A percentile compares a stretch with the other conserved stretches of the same genome.
These are phyloP conservation scores for Helicoverpa zea DNA, from an alignment of 1,140 invertebrate genomes.

Conservation along the genomic window DNA sequence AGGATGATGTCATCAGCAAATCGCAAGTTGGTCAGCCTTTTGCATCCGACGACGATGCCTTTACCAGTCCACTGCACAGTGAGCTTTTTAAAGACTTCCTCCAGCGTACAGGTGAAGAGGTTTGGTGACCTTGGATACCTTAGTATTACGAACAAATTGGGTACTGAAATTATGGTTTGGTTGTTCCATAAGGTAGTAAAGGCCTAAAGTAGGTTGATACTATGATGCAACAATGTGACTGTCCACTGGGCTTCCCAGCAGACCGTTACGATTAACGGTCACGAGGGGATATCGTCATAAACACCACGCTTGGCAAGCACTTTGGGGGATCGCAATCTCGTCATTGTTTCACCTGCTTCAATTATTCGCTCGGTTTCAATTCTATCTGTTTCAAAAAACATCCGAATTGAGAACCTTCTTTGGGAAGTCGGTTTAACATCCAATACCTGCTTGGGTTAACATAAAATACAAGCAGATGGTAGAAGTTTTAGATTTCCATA, in stretches of 20 bases:
- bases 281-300: slow-evolving; percentile 15
- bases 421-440: too few relatives aligned
- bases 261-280: slow-evolving; percentile 31
- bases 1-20: too few relatives aligned
- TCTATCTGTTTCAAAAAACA: too few relatives aligned
- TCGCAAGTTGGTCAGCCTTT: too few relatives aligned
- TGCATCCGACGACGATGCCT: too few relatives aligned
- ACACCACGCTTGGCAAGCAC: slow-evolving; percentile 21
- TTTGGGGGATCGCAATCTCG: neutral
- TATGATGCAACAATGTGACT: slow-evolving; percentile 15
- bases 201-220: neutral
- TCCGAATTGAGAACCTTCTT: too few relatives aligned
- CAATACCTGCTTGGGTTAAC: too few relatives aligned
- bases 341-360: neutral
- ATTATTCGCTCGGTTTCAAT: too few relatives aligned
- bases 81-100: too few relatives aligned
- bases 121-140: too few relatives aligned
- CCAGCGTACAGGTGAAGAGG: too few relatives aligned
- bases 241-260: slow-evolving; percentile 24
- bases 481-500: neutral
- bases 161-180: neutral
- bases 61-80: too few relatives aligned
- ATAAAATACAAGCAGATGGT: neutral
- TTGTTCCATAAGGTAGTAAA: neutral
- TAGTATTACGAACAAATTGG: neutral